Conservation (phyloP, 2,797 vertebrate species). For the Labeo calbasu region DNA sequence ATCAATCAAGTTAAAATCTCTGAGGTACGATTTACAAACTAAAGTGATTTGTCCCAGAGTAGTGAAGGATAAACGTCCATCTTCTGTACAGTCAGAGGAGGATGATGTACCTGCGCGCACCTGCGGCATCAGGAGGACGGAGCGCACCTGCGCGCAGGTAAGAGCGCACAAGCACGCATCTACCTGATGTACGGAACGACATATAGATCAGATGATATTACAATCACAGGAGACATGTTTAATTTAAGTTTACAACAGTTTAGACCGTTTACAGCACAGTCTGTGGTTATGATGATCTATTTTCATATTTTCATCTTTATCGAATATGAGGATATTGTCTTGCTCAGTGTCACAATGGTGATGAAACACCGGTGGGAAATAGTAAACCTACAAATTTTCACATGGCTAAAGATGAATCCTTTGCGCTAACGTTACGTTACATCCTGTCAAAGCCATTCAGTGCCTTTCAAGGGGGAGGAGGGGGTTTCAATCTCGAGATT, state of each 20-base stretch:
- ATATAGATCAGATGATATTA: slow-evolving; percentile 5
- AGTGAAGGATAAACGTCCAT: slow-evolving; percentile 33
- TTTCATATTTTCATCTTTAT: not conserved
- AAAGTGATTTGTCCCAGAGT: not conserved
- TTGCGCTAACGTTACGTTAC: not conserved
- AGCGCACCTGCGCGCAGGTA: slow-evolving; percentile 42
- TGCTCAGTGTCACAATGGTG: not conserved
- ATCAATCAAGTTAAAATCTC: not conserved
- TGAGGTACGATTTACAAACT: not conserved
- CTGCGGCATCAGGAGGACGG: slow-evolving; percentile 40
- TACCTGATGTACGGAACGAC: not conserved
- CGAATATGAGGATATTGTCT: not conserved
- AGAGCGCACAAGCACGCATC: slow-evolving; percentile 26
- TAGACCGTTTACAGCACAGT: not conserved
- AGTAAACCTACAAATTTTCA: not conserved
- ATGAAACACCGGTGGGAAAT: not conserved
- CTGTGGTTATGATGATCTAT: not conserved
- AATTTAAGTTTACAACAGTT: not conserved
- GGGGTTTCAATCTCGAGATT: not conserved
- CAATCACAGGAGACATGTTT: not conserved
- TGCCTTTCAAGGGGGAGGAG: not conserved
- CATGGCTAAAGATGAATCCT: not conserved
- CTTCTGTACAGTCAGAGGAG: slow-evolving; percentile 20
- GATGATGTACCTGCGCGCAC: slow-evolving; percentile 52
- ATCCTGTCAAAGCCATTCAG: not conserved